phyloP scores from a whole-genome alignment of 2,113 vertebrate species.

The Protobothrops mucrosquamatus region DNA sequence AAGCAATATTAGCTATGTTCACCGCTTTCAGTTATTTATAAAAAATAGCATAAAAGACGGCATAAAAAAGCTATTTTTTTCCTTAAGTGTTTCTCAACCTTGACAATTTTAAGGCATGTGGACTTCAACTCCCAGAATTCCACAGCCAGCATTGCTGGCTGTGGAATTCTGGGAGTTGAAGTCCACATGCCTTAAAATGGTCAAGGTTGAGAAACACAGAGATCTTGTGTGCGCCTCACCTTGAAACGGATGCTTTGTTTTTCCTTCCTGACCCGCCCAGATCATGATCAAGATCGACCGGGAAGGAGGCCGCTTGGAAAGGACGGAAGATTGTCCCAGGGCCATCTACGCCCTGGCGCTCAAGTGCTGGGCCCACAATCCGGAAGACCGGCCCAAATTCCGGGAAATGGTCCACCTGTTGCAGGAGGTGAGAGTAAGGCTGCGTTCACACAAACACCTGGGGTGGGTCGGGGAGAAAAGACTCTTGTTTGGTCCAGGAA shows the following conservation, averaged over 20 bases:
- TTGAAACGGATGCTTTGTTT: not conserved
- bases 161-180: too few species aligned
- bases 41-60: not conserved
- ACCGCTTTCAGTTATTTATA: not conserved
- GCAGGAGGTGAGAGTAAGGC: slow-evolving; percentile 72
- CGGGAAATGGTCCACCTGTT: slow-evolving; percentile 67
- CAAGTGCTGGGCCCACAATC: slow-evolving; percentile 79
- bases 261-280: slow-evolving; percentile 45
- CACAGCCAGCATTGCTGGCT: too few species aligned
- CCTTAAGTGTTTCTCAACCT: too few species aligned
- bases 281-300: slow-evolving; percentile 79
- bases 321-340: slow-evolving; percentile 77
- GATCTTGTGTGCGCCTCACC: too few species aligned
- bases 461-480: not conserved
- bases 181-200: too few species aligned
- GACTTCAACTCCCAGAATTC: too few species aligned
- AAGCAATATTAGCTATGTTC: not conserved
- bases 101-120: too few species aligned
- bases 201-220: too few species aligned
- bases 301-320: slow-evolving; percentile 76
- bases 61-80: not conserved
- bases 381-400: slow-evolving; percentile 78
- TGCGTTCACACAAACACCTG: not conserved
- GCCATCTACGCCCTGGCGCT: slow-evolving; percentile 77
- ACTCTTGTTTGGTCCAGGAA: not conserved